Base-by-base conservation (phyloP, 37 sponge, comb jelly and placozoan species). In the Oscarella lobularis region DNA sequence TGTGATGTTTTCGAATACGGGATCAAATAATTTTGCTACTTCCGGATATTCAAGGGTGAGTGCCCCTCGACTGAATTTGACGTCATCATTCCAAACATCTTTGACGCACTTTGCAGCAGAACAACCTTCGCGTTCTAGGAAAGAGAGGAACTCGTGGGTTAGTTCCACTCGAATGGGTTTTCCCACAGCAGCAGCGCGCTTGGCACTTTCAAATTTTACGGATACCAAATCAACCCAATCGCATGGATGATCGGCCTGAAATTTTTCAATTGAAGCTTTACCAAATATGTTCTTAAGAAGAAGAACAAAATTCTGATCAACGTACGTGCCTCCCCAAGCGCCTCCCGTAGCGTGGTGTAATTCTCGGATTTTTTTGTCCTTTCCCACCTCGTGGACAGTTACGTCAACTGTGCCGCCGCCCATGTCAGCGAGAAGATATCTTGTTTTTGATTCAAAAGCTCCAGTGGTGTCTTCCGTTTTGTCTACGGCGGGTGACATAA, bases 171-270 rank as follows among this genome's bases (percentile, higher is more conserved):
- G 60, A 27, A 20, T 9, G 20, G 60, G 20, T 27, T 20, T 9
- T 27, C 60, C 60, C 20, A 27, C 14, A 48, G 14, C 20, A 48
- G 20, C 9, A 48, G 9, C 60, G 14, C 60, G 9, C 20, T 48
- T 48, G 20, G 14, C 20, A 20, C 20, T 48, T 48, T 48, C 60
- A 48, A 48, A 48, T 27, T 48, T 48, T 20, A 48, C 60, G 9
- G 60, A 48, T 48, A 48, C 20, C 60, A 48, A 48, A 48, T 48
- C 60, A 48, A 48, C 60, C 60, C 60, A 48, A 27, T 48, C 60
- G 20, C 14, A 9, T 27, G 60, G 60, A 27, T 48, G 14, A 9
- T 48, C 20, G 14, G 20, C 14, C 20, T 48, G 9, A 48, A 48
- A 48, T 48, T 48, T 9, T 20, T 48, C 14, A 9, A 48, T 27